Evolutionary conservation across 2,888 invertebrate species (phyloP), one percentile per base, ranked within the genome.

Genomic region (Alitta virens): DNA sequence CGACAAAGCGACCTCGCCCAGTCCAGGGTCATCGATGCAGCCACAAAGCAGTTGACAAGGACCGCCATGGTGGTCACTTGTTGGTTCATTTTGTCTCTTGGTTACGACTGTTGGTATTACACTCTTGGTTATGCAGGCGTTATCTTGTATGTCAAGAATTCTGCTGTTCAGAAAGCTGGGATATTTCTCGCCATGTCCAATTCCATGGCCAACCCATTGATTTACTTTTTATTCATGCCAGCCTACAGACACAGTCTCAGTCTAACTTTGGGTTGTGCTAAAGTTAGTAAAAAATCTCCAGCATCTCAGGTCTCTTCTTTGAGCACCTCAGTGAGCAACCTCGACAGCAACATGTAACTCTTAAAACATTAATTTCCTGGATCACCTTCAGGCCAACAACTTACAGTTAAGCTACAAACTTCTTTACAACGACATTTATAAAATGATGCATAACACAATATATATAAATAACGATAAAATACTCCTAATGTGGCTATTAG

Each of bases 101-200:
- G 57, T 5, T 24, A 46, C 26, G 57, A 57, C 18, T 18, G 43
- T 16, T 57, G 57, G 57, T 57, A 49, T 21, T 57, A 57, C 27
- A 24, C 46, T 5, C 21, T 57, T 3, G 49, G 46, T 26, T 27
- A 49, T 25, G 18, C 38, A 26, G 57, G 57, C 1, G 16, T 46
- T 16, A n/a, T 26, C 46, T 5, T 25, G 3, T 57, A 49, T 27
- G 26, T 57, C 1, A 26, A 46, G 5, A 57, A 57, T 27, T 49
- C 57, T 1, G 26, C 57, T 12, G 26, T 57, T 24, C 57, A 57
- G 27, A 57, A 57, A 26, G 26, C 49, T 14, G 25, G 49, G 3
- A 26, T 57, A 3, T 57, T 57, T 18, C 26, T 57, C 2, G n/a
- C 57, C 1, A 46, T 49, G 2, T 9, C 46, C 1, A 57, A 57